Evolutionary conservation across 2,113 vertebrate genomes (phyloP), one percentile per base, ranked within the genome.

Genomic region (Spermophilus dauricus): DNA sequence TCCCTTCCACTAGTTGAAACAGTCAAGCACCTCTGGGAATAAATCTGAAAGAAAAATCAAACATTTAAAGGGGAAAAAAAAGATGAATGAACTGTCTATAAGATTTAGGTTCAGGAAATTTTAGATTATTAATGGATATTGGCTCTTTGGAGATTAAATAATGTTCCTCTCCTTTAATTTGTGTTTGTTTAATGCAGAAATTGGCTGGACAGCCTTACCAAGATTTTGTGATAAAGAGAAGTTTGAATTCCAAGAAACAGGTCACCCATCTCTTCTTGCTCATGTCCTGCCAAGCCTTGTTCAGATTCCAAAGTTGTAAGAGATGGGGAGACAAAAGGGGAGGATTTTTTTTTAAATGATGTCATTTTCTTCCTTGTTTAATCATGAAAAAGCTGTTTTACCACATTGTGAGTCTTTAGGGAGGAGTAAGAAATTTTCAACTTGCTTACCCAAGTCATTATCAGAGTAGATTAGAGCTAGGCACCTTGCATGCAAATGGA

Each of bases 401-500:
- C 70, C 75, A 69, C 67, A 26, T 42, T 24, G 56, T 42, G 76
- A 89, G 75, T 10, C 86, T 88, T 97, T 61, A 42, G 96, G 73
- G 86, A 96, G 28, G 53, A 95, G 70, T 69, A 69, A 84, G 86
- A 94, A 80, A 95, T 92, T 86, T 93, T 83, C 95, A 94, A 93
- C 86, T 95, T 97, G 94, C 85, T 96, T 89, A 89, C 86, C 88
- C 93, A 95, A 93, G 70, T 95, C 95, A 96, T 98, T 96, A 97
- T 83, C 75, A 28, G 67, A 97, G 82, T 77, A 97, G 95, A 97
- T 95, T 96, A 97, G 91, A 63, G 51, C 24, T 63, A 51, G 80
- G 86, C 8, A 53, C 80, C 83, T 84, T 70, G 91, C 75, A 97
- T 97, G 85, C 78, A 93, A 97, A 98, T 97, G n/a, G 56, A 63